These are phyloP conservation scores for Hyles euphorbiae DNA, from an alignment of 1,140 invertebrate species.

Conservation along the genomic window DNA sequence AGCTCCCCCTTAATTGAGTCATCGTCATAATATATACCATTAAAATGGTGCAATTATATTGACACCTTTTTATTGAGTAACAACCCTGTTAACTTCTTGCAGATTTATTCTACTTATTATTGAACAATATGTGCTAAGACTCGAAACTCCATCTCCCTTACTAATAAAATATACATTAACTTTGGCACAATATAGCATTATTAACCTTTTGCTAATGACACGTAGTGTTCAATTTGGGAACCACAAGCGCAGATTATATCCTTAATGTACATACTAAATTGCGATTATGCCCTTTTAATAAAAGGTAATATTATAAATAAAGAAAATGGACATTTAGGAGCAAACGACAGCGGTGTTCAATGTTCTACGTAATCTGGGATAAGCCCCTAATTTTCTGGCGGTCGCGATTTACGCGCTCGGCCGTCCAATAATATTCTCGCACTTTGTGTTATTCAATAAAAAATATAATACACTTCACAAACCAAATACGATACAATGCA, in stretches of 20 bases:
- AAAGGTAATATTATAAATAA: conserved; percentile 20
- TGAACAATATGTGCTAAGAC: too few species aligned
- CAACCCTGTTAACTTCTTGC: too few species aligned
- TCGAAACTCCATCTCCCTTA: too few species aligned
- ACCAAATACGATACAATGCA: too few species aligned
- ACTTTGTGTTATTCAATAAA: conserved; percentile 2
- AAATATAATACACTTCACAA: not conserved
- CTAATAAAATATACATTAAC: too few species aligned
- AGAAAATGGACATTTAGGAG: conserved; percentile 19
- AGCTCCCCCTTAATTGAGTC: conserved; percentile 29
- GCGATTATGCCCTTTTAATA: conserved; percentile 11
- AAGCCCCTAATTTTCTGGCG: conserved; percentile 30
- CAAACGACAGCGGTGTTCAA: conserved; percentile 26
- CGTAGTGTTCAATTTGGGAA: too few species aligned
- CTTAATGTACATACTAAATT: conserved; percentile 2
- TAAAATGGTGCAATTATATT: conserved; percentile 16
- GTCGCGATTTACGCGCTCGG: conserved; percentile 22
- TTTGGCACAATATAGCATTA: too few species aligned
- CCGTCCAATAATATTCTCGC: conserved; percentile 4
- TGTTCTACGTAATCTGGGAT: conserved; percentile 30
- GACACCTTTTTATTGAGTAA: not conserved
- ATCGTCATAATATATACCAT: conserved; percentile 20
- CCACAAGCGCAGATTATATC: too few species aligned
- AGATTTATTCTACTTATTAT: too few species aligned
- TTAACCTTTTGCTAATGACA: too few species aligned